phyloP scores from a whole-genome alignment of 2,888 invertebrate genomes.

The Eledone cirrhosa region DNA sequence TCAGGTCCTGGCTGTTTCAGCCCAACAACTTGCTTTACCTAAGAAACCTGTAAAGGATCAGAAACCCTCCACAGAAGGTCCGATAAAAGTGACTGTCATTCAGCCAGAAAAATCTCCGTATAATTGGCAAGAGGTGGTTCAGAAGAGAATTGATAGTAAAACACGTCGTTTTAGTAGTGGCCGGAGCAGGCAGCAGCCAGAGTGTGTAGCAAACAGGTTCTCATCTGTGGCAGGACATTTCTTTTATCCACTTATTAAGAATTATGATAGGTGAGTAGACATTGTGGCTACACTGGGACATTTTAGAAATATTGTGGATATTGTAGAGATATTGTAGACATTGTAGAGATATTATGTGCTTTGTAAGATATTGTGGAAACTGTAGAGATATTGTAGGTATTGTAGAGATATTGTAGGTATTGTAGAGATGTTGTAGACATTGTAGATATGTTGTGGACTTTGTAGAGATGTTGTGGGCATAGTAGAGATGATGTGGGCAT shows the following conservation, averaged over 20 bases:
- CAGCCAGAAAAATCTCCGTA: constrained; percentile 65
- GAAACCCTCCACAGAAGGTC: too few relatives aligned
- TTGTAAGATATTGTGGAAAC: too few relatives aligned
- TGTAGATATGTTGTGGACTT: too few relatives aligned
- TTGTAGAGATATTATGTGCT: too few relatives aligned
- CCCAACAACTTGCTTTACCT: constrained; percentile 58
- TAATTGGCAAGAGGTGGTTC: constrained; percentile 73
- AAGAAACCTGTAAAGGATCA: neutral
- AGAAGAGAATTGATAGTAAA: constrained; percentile 77
- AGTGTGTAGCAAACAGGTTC: constrained; percentile 74
- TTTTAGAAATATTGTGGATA: too few relatives aligned
- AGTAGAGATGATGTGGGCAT: too few relatives aligned
- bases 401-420: too few relatives aligned
- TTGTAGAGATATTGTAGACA: too few relatives aligned
- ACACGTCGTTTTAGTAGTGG: constrained; percentile 72
- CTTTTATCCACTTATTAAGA: constrained; percentile 76
- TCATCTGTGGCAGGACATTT: constrained; percentile 80
- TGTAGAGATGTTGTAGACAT: too few relatives aligned
- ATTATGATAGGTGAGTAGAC: constrained; percentile 56
- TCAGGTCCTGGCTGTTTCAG: constrained; percentile 58
- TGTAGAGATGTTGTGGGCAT: too few relatives aligned
- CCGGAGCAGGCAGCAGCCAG: constrained; percentile 69
- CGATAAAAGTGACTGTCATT: neutral
- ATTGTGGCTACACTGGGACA: too few relatives aligned
- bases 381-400: too few relatives aligned